Evolutionary conservation across 2,797 vertebrate genomes (phyloP).

Genomic region (Hemitrygon akajei): DNA sequence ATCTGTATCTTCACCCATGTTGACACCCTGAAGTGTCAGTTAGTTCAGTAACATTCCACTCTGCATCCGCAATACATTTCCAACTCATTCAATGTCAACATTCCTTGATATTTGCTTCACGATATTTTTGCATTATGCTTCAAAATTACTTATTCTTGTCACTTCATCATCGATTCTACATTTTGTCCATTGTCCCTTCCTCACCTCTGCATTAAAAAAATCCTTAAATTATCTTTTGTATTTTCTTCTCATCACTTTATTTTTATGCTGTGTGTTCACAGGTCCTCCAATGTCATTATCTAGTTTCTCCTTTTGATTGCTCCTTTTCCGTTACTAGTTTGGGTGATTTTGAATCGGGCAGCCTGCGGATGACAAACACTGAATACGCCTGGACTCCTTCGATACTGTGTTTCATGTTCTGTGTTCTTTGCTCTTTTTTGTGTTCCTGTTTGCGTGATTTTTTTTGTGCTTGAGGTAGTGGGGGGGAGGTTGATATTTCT

Average conservation of each 20-base stretch:
- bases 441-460: too few relatives aligned
- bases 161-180: background rate
- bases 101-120: background rate
- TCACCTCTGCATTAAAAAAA: background rate
- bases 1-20: background rate
- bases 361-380: too few relatives aligned
- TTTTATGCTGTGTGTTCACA: background rate
- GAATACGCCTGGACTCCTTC: too few relatives aligned
- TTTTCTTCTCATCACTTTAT: too few relatives aligned
- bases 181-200: background rate
- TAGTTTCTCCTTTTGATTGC: background rate
- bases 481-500: too few relatives aligned
- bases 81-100: background rate
- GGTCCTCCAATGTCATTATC: background rate
- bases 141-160: background rate
- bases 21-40: background rate
- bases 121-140: background rate
- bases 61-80: background rate
- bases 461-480: too few relatives aligned
- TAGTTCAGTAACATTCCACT: background rate
- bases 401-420: too few relatives aligned
- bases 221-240: too few relatives aligned
- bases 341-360: too few relatives aligned
- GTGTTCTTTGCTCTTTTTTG: too few relatives aligned
- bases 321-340: too few relatives aligned